phyloP scores from a whole-genome alignment of 2,888 invertebrate genomes.

The Ctena decussata region DNA sequence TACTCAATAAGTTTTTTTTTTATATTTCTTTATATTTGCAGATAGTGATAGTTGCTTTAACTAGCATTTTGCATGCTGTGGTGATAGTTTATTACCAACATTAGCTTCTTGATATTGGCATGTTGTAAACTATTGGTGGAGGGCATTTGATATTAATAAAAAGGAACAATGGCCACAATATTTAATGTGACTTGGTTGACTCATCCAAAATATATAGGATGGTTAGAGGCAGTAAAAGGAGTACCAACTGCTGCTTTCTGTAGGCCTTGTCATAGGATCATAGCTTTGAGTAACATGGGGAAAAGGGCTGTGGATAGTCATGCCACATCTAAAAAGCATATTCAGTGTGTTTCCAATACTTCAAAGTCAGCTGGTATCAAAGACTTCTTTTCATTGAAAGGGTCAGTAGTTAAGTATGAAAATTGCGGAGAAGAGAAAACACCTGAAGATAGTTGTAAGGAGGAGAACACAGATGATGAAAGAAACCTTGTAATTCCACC shows the following conservation, averaged over 20 bases:
- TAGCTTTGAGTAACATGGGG: conserved; percentile 1
- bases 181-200: not conserved
- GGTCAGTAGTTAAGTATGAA: not conserved
- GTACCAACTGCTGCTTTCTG: not conserved
- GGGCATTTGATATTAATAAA: not conserved
- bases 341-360: not conserved
- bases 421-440: not conserved
- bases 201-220: not conserved
- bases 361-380: not conserved
- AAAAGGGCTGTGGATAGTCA: conserved; percentile 9
- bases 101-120: not conserved
- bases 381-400: not conserved
- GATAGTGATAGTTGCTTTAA: not conserved
- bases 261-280: conserved; percentile 1
- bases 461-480: not conserved
- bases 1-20: no score
- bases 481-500: not conserved
- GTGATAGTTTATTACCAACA: not conserved
- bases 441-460: not conserved
- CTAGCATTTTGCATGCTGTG: not conserved
- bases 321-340: not conserved
- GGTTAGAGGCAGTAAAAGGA: conserved; percentile 12
- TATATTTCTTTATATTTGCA: conserved; percentile 11
- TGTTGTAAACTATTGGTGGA: not conserved
- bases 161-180: not conserved